A percentile compares a stretch with the other conserved stretches of the same genome.
Evolutionary conservation across 2,888 invertebrate species (phyloP).

Genomic region (Xestobium rufovillosum): DNA sequence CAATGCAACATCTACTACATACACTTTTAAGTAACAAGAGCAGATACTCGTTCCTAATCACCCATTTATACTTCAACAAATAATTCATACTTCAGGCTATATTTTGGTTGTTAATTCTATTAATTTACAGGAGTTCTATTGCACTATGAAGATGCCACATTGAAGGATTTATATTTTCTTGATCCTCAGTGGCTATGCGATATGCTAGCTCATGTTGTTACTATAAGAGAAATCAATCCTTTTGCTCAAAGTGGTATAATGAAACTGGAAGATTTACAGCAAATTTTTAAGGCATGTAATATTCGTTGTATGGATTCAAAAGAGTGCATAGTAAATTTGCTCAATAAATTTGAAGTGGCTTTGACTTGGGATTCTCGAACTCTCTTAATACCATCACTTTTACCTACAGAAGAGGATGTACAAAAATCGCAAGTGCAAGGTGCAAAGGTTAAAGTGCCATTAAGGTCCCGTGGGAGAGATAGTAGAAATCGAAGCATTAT

Average conservation of each 20-base stretch:
- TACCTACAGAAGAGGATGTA: slow-evolving; percentile 73
- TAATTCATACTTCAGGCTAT: too few relatives aligned
- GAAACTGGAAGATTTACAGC: slow-evolving; percentile 86
- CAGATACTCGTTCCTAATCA: too few relatives aligned
- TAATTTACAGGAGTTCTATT: slow-evolving; percentile 67
- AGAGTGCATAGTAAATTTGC: slow-evolving; percentile 80
- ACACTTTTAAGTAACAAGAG: too few relatives aligned
- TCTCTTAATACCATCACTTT: slow-evolving; percentile 81
- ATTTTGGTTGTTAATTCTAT: too few relatives aligned
- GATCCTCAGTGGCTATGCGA: slow-evolving; percentile 99
- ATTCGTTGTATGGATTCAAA: slow-evolving; percentile 61
- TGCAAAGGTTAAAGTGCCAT: slow-evolving; percentile 50
- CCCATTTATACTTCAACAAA: too few relatives aligned
- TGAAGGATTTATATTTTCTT: slow-evolving; percentile 91
- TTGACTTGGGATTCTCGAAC: slow-evolving; percentile 91
- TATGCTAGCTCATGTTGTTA: slow-evolving; percentile 93
- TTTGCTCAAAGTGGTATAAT: slow-evolving; percentile 89
- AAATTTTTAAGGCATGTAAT: slow-evolving; percentile 85
- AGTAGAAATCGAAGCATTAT: slow-evolving; percentile 52
- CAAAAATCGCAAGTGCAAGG: slow-evolving; percentile 42
- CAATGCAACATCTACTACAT: too few relatives aligned
- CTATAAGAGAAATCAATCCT: slow-evolving; percentile 94
- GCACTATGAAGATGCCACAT: slow-evolving; percentile 89
- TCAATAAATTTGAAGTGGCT: slow-evolving; percentile 97
- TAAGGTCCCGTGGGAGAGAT: slow-evolving; percentile 61